Conservation (phyloP, 2,113 vertebrate species). For the Channa argus region DNA sequence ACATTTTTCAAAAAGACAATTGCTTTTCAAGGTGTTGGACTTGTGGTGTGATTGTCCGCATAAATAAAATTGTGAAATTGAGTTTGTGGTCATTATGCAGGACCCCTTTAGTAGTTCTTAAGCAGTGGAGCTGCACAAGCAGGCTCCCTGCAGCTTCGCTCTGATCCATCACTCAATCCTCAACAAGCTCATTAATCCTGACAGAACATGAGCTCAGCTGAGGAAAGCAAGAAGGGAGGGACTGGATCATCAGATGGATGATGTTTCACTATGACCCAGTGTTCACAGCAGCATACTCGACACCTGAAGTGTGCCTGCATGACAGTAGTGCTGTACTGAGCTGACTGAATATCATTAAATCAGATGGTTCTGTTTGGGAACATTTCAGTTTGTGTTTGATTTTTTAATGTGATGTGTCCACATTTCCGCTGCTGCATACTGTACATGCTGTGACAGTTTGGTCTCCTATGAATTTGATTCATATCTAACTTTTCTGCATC, state of each 20-base stretch:
- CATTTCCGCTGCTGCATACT: neutral
- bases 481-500: conserved; percentile 2
- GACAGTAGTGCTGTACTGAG: neutral
- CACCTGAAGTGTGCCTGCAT: conserved; percentile 6
- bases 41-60: neutral
- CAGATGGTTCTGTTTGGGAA: no score
- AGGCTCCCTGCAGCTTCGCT: conserved; percentile 27
- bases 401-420: neutral
- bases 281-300: conserved; percentile 1
- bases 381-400: neutral
- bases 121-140: neutral
- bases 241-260: conserved; percentile 14
- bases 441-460: neutral
- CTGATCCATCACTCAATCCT: conserved; percentile 57
- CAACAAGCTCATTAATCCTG: conserved; percentile 59
- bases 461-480: conserved; percentile 3
- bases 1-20: neutral
- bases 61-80: conserved; percentile 5
- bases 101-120: conserved; percentile 4
- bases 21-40: neutral
- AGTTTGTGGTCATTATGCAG: conserved; percentile 15
- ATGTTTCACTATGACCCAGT: conserved; percentile 26
- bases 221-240: conserved; percentile 12
- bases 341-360: neutral
- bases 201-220: conserved; percentile 48